A percentile compares a stretch with the other conserved stretches of the same genome.
Conservation (phyloP, 2,888 invertebrate species). For the Philonicus albiceps region DNA sequence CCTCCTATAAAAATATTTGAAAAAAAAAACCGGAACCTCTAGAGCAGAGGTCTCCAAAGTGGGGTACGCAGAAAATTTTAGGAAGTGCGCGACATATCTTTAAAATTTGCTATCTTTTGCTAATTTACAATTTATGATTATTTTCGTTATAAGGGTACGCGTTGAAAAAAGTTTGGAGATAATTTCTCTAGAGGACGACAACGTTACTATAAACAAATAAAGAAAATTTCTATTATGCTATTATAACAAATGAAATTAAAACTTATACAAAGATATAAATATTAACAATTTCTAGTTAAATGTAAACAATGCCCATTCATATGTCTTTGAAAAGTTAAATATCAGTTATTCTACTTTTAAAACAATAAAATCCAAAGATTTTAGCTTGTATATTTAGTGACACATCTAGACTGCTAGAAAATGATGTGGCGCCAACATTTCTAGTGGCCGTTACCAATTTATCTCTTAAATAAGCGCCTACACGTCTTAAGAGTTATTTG, state of each 20-base stretch:
- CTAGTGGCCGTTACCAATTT: not conserved
- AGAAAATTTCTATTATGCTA: too few species aligned
- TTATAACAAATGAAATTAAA: not conserved
- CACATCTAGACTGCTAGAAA: not conserved
- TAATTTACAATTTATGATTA: too few species aligned
- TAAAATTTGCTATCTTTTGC: too few species aligned
- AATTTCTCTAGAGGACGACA: too few species aligned
- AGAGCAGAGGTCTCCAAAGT: too few species aligned
- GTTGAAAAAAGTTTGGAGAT: too few species aligned
- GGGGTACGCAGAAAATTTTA: too few species aligned
- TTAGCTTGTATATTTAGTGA: not conserved
- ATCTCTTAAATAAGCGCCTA: conserved; percentile 4
- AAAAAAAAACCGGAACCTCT: too few species aligned
- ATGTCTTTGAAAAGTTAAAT: not conserved
- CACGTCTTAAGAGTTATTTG: not conserved
- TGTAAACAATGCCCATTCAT: not conserved
- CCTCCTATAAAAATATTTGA: too few species aligned
- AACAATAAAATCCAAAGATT: not conserved
- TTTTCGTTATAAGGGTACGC: too few species aligned
- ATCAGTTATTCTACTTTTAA: not conserved
- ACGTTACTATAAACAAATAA: too few species aligned
- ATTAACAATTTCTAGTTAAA: not conserved
- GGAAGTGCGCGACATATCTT: too few species aligned
- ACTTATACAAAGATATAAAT: not conserved
- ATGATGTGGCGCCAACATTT: conserved; percentile 1